phyloP scores from a whole-genome alignment of 2,888 invertebrate species.

The Dasypogon diadema region DNA sequence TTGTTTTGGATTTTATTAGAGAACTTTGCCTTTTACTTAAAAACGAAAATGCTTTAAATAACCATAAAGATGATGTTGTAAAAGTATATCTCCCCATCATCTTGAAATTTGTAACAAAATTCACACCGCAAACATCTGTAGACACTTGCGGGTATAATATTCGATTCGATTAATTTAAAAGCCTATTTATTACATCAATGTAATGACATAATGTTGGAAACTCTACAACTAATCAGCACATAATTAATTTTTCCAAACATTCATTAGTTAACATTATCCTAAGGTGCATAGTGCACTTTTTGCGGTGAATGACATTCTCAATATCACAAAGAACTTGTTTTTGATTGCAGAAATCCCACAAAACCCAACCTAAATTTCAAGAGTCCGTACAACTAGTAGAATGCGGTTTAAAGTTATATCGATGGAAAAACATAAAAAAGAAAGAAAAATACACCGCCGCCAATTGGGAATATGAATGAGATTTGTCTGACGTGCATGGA shows the following conservation, averaged over 20 bases:
- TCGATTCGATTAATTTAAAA: too few relatives aligned
- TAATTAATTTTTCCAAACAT: not conserved
- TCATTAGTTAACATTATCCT: not conserved
- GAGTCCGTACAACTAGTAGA: slow-evolving; percentile 34
- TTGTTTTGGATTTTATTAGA: too few relatives aligned
- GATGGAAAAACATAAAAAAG: slow-evolving; percentile 12
- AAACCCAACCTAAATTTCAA: slow-evolving; percentile 43
- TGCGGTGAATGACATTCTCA: slow-evolving; percentile 50
- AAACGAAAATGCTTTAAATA: too few relatives aligned
- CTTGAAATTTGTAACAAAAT: too few relatives aligned
- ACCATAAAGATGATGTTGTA: too few relatives aligned
- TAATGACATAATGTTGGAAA: too few relatives aligned
- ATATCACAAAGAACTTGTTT: slow-evolving; percentile 41
- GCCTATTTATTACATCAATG: too few relatives aligned
- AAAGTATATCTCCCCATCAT: too few relatives aligned
- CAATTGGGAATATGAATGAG: slow-evolving; percentile 48
- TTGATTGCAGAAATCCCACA: slow-evolving; percentile 47
- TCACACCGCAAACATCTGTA: too few relatives aligned
- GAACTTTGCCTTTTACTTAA: too few relatives aligned
- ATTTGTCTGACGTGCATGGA: slow-evolving; percentile 14
- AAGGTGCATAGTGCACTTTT: not conserved
- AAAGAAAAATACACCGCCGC: slow-evolving; percentile 2
- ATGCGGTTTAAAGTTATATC: slow-evolving; percentile 29
- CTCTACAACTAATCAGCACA: too few relatives aligned
- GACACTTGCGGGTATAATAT: too few relatives aligned